Conservation (phyloP, 2,888 invertebrate genomes). For the Himalopsyche tibetana region DNA sequence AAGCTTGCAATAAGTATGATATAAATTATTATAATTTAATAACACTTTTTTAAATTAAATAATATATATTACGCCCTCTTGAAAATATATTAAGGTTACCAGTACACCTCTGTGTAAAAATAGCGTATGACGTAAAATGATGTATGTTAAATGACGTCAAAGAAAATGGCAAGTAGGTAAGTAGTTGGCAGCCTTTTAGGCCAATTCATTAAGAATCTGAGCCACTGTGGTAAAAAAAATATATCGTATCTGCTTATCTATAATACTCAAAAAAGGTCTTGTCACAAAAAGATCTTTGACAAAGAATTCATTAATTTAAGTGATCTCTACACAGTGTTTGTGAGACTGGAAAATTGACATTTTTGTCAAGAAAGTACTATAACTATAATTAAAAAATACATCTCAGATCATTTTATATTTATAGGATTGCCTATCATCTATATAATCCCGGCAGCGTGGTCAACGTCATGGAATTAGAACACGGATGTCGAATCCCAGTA, state of each 20-base stretch:
- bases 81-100: background rate
- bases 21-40: too few relatives aligned
- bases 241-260: background rate
- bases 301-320: constrained; percentile 13
- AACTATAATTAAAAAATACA: too few relatives aligned
- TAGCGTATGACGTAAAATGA: constrained; percentile 49
- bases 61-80: too few relatives aligned
- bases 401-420: too few relatives aligned
- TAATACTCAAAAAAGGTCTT: background rate
- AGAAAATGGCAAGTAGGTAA: constrained; percentile 38
- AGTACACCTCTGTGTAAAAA: background rate
- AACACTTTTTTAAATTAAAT: too few relatives aligned
- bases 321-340: background rate
- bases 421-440: too few relatives aligned
- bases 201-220: background rate
- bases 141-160: constrained; percentile 55
- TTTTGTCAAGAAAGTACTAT: too few relatives aligned
- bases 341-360: too few relatives aligned
- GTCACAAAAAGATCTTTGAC: background rate
- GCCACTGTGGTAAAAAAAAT: constrained; percentile 12
- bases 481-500: too few relatives aligned
- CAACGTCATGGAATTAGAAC: too few relatives aligned
- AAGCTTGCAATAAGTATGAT: too few relatives aligned
- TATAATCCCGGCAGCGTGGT: too few relatives aligned
- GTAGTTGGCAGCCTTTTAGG: constrained; percentile 6